These are phyloP conservation scores for Hydriomena furcata DNA, from an alignment of 2,888 invertebrate species.

Conservation along the genomic window DNA sequence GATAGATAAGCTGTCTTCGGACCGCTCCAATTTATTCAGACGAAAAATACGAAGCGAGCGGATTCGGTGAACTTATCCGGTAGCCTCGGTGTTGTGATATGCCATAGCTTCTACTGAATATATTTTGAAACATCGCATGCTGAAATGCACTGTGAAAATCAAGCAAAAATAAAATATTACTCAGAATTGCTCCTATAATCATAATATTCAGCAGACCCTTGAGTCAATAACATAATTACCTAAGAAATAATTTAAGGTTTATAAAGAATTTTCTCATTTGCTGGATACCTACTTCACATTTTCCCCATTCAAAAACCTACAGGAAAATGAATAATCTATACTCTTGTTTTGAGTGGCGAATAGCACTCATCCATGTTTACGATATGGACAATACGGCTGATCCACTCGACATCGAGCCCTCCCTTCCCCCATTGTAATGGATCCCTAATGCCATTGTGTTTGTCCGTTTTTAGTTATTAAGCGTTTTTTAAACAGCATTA, in stretches of 20 bases:
- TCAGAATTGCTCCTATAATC: no score
- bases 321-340: neutral
- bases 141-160: no score
- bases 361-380: conserved; percentile 19
- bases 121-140: no score
- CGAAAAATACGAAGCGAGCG: conserved; percentile 11
- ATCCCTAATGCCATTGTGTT: conserved; percentile 28
- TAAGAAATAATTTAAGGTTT: neutral
- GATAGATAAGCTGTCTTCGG: conserved; percentile 17
- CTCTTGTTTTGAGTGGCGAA: neutral
- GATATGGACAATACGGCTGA: conserved; percentile 19
- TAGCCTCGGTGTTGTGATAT: conserved; percentile 1
- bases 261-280: no score
- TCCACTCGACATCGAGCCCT: conserved; percentile 9
- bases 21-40: conserved; percentile 14
- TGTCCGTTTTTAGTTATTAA: neutral
- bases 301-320: neutral
- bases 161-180: no score
- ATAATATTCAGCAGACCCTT: no score
- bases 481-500: no score
- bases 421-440: conserved; percentile 18
- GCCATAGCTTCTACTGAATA: neutral
- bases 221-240: no score
- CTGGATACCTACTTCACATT: neutral
- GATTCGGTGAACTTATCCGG: conserved; percentile 8